Evolutionary conservation across 2,888 invertebrate species (phyloP).

Genomic region (Galeopsomyia nigrocyanea): DNA sequence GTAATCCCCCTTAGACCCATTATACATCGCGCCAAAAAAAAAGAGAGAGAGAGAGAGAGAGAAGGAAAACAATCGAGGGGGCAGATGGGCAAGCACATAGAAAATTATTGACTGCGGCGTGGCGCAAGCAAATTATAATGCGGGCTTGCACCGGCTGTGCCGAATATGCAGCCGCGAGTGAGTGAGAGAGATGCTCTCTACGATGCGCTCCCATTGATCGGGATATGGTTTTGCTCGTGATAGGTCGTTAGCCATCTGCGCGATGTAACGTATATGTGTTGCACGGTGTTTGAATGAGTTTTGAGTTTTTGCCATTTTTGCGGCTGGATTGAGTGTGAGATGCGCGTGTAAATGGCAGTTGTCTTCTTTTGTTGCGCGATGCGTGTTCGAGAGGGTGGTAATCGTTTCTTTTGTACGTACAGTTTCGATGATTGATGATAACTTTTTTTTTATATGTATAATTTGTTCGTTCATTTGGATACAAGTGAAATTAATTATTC

Average conservation of each 20-base stretch:
- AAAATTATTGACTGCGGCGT: slow-evolving; percentile 14
- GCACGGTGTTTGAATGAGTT: no score
- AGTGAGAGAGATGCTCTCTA: not conserved
- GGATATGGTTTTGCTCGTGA: not conserved
- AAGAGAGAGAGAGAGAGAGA: slow-evolving; percentile 6
- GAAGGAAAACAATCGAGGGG: not conserved
- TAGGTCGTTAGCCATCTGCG: slow-evolving; percentile 10
- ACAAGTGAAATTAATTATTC: no score
- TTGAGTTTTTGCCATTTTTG: no score
- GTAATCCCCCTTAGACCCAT: slow-evolving; percentile 20
- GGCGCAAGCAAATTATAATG: slow-evolving; percentile 18
- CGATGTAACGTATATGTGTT: no score
- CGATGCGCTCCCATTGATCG: not conserved
- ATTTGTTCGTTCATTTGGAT: no score
- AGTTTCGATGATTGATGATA: no score
- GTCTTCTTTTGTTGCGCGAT: no score
- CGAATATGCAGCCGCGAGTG: slow-evolving; percentile 23
- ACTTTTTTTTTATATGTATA: no score
- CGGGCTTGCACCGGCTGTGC: slow-evolving; percentile 19
- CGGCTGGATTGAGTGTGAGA: no score
- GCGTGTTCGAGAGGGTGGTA: no score
- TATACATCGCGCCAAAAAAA: slow-evolving; percentile 2
- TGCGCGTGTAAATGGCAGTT: no score
- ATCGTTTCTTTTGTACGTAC: no score
- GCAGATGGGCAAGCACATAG: slow-evolving; percentile 15